Evolutionary conservation across 2,888 invertebrate species (phyloP).

Genomic region (Rhagonycha lutea): DNA sequence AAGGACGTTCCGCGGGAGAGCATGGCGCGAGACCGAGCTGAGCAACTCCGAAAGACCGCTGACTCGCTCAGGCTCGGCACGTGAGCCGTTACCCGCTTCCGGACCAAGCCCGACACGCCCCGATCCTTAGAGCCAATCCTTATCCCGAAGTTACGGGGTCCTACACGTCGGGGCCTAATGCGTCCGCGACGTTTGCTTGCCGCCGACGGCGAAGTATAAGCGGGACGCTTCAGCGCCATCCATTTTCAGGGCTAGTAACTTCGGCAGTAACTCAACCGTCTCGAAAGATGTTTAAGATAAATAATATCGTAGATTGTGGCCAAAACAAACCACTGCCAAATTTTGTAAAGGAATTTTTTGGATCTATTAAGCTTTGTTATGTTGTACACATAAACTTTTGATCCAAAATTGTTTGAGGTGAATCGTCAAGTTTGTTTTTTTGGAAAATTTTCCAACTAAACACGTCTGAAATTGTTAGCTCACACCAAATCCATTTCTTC

Average conservation of each 20-base stretch:
- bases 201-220: conserved; percentile 56
- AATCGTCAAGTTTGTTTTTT: background rate
- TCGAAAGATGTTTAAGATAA: background rate
- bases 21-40: no score
- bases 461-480: background rate
- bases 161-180: no score
- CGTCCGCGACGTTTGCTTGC: no score
- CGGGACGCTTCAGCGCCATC: conserved; percentile 64
- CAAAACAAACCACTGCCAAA: background rate
- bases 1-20: no score
- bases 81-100: no score
- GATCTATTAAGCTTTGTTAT: background rate
- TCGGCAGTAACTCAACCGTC: conserved; percentile 53
- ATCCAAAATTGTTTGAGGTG: background rate
- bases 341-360: background rate
- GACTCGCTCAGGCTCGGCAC: no score
- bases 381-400: background rate
- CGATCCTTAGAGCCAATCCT: no score
- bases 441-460: background rate
- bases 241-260: conserved; percentile 68
- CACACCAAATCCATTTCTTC: background rate
- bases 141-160: no score
- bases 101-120: no score
- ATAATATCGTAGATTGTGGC: background rate
- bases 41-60: no score